Evolutionary conservation across 2,113 vertebrate species (phyloP).

Genomic region (Neodon shergylaensis): DNA sequence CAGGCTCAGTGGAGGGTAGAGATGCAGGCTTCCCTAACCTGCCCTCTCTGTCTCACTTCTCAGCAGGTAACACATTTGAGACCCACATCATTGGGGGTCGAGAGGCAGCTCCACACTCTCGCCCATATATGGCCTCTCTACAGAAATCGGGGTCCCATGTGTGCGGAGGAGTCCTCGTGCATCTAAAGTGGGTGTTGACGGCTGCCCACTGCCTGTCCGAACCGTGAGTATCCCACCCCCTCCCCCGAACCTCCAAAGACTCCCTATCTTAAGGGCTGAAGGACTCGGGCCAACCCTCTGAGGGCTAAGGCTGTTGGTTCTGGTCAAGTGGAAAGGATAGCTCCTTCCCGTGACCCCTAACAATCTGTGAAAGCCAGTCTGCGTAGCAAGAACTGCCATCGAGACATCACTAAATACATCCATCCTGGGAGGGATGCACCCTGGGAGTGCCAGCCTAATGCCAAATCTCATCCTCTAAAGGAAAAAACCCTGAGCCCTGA

Average conservation of each 20-base stretch:
- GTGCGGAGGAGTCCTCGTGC: slow-evolving; percentile 73
- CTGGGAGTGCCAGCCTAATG: neutral
- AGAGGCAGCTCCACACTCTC: slow-evolving; percentile 81
- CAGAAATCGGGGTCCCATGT: fast-evolving
- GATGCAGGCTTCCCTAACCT: neutral
- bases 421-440: neutral
- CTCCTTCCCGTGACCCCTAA: neutral
- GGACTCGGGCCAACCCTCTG: neutral
- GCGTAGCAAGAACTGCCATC: neutral
- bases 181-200: slow-evolving; percentile 71
- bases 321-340: neutral
- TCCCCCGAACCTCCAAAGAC: neutral
- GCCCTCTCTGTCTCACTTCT: neutral
- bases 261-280: neutral
- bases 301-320: neutral
- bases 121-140: slow-evolving; percentile 87
- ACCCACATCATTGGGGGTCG: slow-evolving; percentile 82
- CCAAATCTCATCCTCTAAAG: neutral
- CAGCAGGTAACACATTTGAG: slow-evolving; percentile 34
- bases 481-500: neutral
- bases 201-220: slow-evolving; percentile 77
- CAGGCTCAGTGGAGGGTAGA: neutral
- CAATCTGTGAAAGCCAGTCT: neutral
- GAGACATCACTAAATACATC: neutral
- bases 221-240: slow-evolving; percentile 13